Evolutionary conservation across 2,113 vertebrate species (phyloP).

Genomic region (Sinocyclocheilus anophthalmus): DNA sequence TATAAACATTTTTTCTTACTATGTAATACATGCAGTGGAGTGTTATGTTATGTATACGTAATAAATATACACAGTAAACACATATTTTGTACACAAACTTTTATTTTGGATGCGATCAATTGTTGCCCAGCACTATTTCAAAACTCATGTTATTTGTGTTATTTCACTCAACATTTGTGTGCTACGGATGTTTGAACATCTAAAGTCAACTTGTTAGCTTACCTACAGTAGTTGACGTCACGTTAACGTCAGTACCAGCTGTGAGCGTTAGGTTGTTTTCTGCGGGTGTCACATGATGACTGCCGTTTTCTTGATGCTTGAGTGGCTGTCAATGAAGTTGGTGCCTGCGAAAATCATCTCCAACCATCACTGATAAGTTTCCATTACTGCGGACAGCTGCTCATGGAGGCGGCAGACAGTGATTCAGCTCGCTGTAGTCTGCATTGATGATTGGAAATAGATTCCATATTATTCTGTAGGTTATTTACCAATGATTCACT

Average conservation of each 20-base stretch:
- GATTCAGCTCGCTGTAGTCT: not conserved
- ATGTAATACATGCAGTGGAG: too few relatives aligned
- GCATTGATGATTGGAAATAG: not conserved
- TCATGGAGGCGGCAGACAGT: not conserved
- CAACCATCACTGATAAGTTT: not conserved
- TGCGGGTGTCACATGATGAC: too few relatives aligned
- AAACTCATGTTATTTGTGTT: not conserved
- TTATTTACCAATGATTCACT: not conserved
- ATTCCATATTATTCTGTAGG: constrained; percentile 7
- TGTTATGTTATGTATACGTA: too few relatives aligned
- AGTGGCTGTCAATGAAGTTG: not conserved
- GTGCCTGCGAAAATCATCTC: not conserved
- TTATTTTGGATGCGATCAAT: too few relatives aligned
- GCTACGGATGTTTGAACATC: not conserved
- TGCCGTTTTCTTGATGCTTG: not conserved
- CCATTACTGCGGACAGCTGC: not conserved
- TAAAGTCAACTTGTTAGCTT: too few relatives aligned
- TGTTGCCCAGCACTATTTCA: too few relatives aligned
- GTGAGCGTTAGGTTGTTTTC: not conserved
- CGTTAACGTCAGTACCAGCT: not conserved
- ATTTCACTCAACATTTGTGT: not conserved
- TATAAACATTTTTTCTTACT: too few relatives aligned
- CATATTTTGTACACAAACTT: too few relatives aligned
- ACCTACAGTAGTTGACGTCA: not conserved
- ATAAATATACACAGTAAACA: too few relatives aligned